phyloP scores from a whole-genome alignment of 2,113 vertebrate species.

The Rutilus rutilus region DNA sequence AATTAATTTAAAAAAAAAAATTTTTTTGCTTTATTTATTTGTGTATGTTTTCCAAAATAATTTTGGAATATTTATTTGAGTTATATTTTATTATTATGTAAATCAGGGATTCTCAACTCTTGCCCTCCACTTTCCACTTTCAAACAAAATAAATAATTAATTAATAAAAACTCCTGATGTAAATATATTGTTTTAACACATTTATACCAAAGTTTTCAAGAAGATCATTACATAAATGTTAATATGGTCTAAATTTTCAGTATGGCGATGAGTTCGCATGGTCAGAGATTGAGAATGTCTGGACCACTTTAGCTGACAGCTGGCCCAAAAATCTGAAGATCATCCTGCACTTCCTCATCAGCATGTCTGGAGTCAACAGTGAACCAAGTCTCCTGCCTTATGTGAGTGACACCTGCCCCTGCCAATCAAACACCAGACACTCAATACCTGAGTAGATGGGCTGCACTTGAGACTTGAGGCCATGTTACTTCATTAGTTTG shows the following conservation, averaged over 20 bases:
- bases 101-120: too few relatives aligned
- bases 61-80: too few relatives aligned
- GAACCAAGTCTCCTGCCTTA: slow-evolving; percentile 98
- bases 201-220: neutral
- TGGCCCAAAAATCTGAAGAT: slow-evolving; percentile 99
- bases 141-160: too few relatives aligned
- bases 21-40: neutral
- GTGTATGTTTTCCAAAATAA: too few relatives aligned
- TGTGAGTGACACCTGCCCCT: slow-evolving; percentile 77
- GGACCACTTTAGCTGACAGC: slow-evolving; percentile 97
- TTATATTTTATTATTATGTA: too few relatives aligned
- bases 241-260: slow-evolving; percentile 69
- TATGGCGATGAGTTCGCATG: slow-evolving; percentile 98
- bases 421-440: neutral
- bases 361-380: slow-evolving; percentile 95
- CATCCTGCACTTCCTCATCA: slow-evolving; percentile 97
- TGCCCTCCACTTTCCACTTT: too few relatives aligned
- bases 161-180: neutral
- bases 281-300: slow-evolving; percentile 98
- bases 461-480: neutral
- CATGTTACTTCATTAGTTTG: neutral
- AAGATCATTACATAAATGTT: neutral
- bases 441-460: neutral
- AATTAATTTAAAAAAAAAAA: too few relatives aligned
- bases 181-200: neutral